phyloP scores from a whole-genome alignment of 2,888 invertebrate species.

The Conomelus anceps region DNA sequence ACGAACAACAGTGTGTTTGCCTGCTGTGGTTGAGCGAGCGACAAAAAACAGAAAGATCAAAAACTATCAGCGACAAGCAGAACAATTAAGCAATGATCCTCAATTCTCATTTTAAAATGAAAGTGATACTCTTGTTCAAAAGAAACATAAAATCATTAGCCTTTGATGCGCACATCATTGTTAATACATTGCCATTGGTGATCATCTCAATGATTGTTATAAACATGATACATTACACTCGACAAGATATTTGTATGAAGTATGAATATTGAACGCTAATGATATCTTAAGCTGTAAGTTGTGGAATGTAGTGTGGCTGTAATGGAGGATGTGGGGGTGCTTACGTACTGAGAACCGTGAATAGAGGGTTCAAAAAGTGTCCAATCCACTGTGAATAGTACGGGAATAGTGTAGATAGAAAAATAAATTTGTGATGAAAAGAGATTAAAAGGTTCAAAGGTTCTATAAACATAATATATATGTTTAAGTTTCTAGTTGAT shows the following conservation, averaged over 20 bases:
- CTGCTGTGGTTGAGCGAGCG: conserved; percentile 23
- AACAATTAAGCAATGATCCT: conserved; percentile 6
- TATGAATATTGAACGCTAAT: neutral
- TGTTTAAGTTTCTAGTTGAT: too few relatives aligned
- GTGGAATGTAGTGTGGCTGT: neutral
- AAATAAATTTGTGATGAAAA: too few relatives aligned
- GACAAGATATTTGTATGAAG: neutral
- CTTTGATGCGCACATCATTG: neutral
- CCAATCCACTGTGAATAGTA: too few relatives aligned
- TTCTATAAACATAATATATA: too few relatives aligned
- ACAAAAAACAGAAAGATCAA: conserved; percentile 20
- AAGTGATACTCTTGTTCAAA: neutral
- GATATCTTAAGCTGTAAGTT: neutral
- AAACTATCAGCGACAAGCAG: conserved; percentile 24
- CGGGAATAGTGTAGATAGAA: too few relatives aligned
- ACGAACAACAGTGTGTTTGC: conserved; percentile 74
- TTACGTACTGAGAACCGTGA: too few relatives aligned
- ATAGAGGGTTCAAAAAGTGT: too few relatives aligned
- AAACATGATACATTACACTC: neutral
- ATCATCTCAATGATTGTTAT: neutral
- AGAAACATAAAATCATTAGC: neutral
- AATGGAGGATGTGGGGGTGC: neutral
- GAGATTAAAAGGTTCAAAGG: too few relatives aligned
- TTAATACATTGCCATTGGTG: neutral
- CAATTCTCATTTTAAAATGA: neutral